These are phyloP conservation scores for Busseola fusca DNA, from an alignment of 2,888 invertebrate genomes.

Conservation along the genomic window DNA sequence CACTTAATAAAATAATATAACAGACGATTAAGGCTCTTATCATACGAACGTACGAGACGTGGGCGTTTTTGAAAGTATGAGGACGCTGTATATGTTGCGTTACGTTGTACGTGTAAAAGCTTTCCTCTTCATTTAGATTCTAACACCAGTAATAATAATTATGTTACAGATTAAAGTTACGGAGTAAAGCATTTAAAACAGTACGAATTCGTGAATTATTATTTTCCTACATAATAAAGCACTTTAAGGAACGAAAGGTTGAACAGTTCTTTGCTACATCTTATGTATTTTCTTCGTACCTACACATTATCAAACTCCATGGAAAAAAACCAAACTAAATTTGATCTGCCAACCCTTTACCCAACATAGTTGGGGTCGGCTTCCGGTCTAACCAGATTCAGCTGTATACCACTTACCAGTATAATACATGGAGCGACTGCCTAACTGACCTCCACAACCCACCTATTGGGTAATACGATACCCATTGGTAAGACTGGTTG, in stretches of 20 bases:
- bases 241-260: background rate
- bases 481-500: too few species aligned
- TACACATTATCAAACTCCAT: background rate
- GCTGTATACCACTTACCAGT: too few species aligned
- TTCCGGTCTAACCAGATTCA: too few species aligned
- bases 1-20: slow-evolving; percentile 56
- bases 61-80: slow-evolving; percentile 39
- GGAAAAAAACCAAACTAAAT: slow-evolving; percentile 1
- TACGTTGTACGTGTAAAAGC: background rate
- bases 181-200: background rate
- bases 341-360: background rate
- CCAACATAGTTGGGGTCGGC: too few species aligned
- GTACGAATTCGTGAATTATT: background rate
- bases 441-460: too few species aligned
- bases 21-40: slow-evolving; percentile 47
- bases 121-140: slow-evolving; percentile 10
- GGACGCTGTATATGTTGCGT: background rate
- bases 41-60: slow-evolving; percentile 34
- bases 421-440: too few species aligned
- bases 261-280: background rate
- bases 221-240: background rate
- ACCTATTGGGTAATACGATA: too few species aligned
- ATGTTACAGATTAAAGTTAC: too few species aligned
- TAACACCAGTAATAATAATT: background rate
- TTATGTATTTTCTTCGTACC: background rate